Evolutionary conservation across 2,888 invertebrate species (phyloP).

Genomic region (Oligia latruncula): DNA sequence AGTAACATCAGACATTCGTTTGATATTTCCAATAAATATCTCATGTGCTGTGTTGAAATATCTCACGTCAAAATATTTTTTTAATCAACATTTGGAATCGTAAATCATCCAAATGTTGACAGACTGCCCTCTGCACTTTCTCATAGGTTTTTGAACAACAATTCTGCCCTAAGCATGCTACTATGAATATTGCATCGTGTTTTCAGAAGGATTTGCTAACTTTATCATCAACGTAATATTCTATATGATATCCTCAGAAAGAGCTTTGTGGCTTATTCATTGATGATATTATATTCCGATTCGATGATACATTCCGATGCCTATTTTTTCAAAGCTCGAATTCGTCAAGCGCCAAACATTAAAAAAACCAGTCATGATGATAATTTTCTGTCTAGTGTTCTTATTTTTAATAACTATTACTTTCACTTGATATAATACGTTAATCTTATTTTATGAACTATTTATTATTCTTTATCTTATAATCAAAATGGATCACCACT

Average conservation of each 20-base stretch:
- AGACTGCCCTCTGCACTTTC: slow-evolving; percentile 44
- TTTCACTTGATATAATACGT: slow-evolving; percentile 32
- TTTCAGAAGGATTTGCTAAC: background rate
- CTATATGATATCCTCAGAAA: too few species aligned
- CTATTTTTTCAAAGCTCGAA: background rate
- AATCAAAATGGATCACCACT: slow-evolving; percentile 54
- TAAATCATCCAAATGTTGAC: slow-evolving; percentile 42
- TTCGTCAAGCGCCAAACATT: background rate
- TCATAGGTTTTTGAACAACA: background rate
- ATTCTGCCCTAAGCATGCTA: background rate
- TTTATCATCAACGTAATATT: background rate
- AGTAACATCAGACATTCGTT: background rate
- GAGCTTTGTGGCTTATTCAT: too few species aligned
- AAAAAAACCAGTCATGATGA: background rate
- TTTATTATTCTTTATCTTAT: slow-evolving; percentile 27
- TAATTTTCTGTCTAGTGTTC: background rate
- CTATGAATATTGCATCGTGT: background rate
- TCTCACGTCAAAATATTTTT: slow-evolving; percentile 30
- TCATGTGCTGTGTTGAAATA: slow-evolving; percentile 21
- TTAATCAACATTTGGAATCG: background rate
- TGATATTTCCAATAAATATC: slow-evolving; percentile 38
- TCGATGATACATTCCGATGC: background rate
- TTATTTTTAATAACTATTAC: background rate
- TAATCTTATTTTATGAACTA: slow-evolving; percentile 21
- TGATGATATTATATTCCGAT: too few species aligned